Evolutionary conservation across 2,797 vertebrate species (phyloP).

Genomic region (Mormyrops attenuatus): DNA sequence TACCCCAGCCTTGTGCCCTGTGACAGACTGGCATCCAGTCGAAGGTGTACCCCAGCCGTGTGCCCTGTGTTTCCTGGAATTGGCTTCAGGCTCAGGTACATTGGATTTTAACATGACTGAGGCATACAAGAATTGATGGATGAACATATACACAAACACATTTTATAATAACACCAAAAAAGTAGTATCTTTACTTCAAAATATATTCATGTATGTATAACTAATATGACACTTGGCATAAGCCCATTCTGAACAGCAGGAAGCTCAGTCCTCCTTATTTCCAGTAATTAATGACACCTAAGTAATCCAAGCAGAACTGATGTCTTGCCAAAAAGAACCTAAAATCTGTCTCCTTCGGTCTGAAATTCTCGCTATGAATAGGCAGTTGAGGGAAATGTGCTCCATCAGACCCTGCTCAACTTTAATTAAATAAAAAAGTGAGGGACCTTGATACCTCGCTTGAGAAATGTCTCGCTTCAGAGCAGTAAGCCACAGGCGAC

Average conservation of each 20-base stretch:
- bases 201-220: neutral
- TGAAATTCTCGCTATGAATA: neutral
- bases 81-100: neutral
- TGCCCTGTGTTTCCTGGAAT: neutral
- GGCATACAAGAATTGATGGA: neutral
- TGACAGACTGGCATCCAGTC: neutral
- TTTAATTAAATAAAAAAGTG: neutral
- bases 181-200: neutral
- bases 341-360: neutral
- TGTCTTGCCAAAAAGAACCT: neutral
- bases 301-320: neutral
- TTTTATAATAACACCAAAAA: neutral
- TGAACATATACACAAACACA: neutral
- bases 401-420: neutral
- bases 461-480: neutral
- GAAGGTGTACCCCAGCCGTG: neutral
- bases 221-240: neutral
- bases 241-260: neutral
- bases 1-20: no score
- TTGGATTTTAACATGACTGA: neutral
- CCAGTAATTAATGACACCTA: neutral
- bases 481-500: neutral
- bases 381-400: neutral
- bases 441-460: neutral
- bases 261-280: neutral